Conservation (phyloP, 2,113 vertebrate genomes). For the Forbesichthys agassizii region DNA sequence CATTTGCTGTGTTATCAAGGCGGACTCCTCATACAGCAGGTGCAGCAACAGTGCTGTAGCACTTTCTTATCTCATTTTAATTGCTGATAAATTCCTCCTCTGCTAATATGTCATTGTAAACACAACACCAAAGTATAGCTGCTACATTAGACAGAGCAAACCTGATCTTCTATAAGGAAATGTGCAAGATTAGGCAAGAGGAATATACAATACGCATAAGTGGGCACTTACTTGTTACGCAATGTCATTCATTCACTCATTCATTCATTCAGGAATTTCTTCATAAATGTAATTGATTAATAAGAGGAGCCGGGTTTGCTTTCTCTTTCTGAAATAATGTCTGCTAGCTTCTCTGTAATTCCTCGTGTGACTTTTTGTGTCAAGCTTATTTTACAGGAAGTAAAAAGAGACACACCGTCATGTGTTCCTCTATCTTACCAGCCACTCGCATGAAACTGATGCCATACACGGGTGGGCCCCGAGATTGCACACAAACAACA, state of each 20-base stretch:
- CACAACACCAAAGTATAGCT: slow-evolving; percentile 1
- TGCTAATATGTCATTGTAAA: background rate
- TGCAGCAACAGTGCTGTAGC: background rate
- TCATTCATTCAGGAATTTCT: no score
- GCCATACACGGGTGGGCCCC: slow-evolving; percentile 69
- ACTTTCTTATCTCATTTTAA: background rate
- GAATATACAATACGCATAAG: slow-evolving; percentile 3
- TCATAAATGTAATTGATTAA: background rate
- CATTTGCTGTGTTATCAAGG: slow-evolving; percentile 14
- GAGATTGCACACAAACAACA: slow-evolving; percentile 69
- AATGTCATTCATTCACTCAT: slow-evolving; percentile 33
- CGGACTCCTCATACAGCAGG: no score
- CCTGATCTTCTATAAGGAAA: slow-evolving; percentile 4
- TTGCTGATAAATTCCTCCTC: slow-evolving; percentile 9
- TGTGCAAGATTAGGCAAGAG: slow-evolving; percentile 22
- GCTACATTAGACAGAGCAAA: slow-evolving; percentile 12
- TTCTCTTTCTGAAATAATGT: slow-evolving; percentile 34
- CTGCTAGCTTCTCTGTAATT: slow-evolving; percentile 33
- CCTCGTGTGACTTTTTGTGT: slow-evolving; percentile 61
- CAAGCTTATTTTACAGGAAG: slow-evolving; percentile 77
- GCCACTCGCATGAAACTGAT: slow-evolving; percentile 68
- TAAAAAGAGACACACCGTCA: slow-evolving; percentile 71
- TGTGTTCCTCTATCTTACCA: slow-evolving; percentile 80
- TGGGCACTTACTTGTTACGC: slow-evolving; percentile 51
- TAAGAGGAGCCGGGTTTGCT: slow-evolving; percentile 43